Evolutionary conservation across 2,888 invertebrate species (phyloP).

Genomic region (Pilophorus perplexus): DNA sequence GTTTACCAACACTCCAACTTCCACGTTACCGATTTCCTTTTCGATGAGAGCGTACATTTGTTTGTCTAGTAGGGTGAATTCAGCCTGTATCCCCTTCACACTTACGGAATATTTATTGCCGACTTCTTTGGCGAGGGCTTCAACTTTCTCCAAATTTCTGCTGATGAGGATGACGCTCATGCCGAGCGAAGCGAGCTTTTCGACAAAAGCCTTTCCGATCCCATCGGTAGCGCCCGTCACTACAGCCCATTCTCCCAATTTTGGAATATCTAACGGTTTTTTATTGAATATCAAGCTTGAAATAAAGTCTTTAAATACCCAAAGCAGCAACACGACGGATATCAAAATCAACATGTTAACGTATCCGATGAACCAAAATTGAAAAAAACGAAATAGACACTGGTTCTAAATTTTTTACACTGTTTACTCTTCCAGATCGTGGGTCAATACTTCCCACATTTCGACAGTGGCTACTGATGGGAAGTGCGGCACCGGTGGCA

Average conservation of each 20-base stretch:
- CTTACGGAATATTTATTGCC: background rate
- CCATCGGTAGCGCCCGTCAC: constrained; percentile 36
- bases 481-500: too few relatives aligned
- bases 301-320: background rate
- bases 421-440: too few relatives aligned
- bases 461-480: too few relatives aligned
- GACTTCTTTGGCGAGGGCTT: constrained; percentile 13
- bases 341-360: background rate
- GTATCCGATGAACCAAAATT: too few relatives aligned
- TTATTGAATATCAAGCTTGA: background rate
- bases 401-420: too few relatives aligned
- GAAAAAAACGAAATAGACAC: too few relatives aligned
- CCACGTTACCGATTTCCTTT: background rate
- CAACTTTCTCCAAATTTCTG: constrained; percentile 20
- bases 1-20: constrained; percentile 22
- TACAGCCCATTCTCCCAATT: constrained; percentile 29
- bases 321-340: background rate
- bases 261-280: constrained; percentile 1
- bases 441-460: too few relatives aligned
- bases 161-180: constrained; percentile 25
- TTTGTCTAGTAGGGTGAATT: constrained; percentile 12
- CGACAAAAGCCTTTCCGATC: constrained; percentile 28
- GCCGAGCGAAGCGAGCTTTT: constrained; percentile 12
- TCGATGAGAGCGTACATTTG: constrained; percentile 9
- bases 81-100: constrained; percentile 12